phyloP scores from a whole-genome alignment of 2,797 vertebrate genomes.

The Chanos chanos region DNA sequence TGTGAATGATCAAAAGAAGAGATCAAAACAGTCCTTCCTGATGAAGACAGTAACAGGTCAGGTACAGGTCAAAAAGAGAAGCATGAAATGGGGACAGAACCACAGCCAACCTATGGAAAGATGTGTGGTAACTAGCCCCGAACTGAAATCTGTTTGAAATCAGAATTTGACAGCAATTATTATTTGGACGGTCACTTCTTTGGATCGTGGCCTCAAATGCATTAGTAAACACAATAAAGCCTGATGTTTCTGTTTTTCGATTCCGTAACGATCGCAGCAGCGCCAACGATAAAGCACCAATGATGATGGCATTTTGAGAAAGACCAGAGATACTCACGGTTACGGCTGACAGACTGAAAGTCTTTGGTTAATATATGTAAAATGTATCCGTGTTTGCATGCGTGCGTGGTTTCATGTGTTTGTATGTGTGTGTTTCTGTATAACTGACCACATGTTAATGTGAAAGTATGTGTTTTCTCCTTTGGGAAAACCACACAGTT shows the following conservation, averaged over 20 bases:
- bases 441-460: neutral
- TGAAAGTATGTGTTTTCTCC: slow-evolving; percentile 1
- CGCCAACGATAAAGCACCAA: slow-evolving; percentile 27
- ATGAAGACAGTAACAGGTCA: neutral
- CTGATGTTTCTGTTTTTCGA: slow-evolving; percentile 36
- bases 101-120: slow-evolving; percentile 20
- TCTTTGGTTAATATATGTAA: slow-evolving; percentile 25
- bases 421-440: slow-evolving; percentile 1
- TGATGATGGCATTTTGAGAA: slow-evolving; percentile 32
- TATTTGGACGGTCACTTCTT: slow-evolving; percentile 12
- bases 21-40: neutral
- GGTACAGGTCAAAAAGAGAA: slow-evolving; percentile 5
- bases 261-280: slow-evolving; percentile 32
- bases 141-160: slow-evolving; percentile 37
- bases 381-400: neutral
- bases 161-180: slow-evolving; percentile 9
- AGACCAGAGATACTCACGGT: slow-evolving; percentile 27
- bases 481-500: slow-evolving; percentile 7
- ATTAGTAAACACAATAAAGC: slow-evolving; percentile 39
- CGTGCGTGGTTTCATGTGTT: slow-evolving; percentile 17
- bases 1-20: neutral
- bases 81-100: slow-evolving; percentile 35
- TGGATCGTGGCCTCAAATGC: slow-evolving; percentile 25
- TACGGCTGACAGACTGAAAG: slow-evolving; percentile 13
- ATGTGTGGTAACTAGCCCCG: slow-evolving; percentile 24